phyloP scores from a whole-genome alignment of 2,888 invertebrate species.

The Agonum fuliginosum region DNA sequence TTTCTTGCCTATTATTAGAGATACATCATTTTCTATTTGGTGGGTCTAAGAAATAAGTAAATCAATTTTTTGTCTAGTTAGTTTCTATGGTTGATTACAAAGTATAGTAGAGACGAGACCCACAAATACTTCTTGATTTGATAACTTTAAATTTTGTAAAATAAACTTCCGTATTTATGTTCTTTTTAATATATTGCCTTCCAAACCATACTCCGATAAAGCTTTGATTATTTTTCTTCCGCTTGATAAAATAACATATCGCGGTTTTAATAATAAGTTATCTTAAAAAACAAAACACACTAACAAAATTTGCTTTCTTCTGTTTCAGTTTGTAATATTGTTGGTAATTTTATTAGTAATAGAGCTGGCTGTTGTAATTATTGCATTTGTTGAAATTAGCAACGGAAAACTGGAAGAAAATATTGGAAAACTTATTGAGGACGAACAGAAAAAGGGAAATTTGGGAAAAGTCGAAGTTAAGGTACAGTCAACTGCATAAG shows the following conservation, averaged over 20 bases:
- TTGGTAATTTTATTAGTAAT: slow-evolving; percentile 80
- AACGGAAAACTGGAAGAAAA: slow-evolving; percentile 44
- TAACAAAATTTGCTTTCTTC: background rate
- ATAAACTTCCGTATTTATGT: too few species aligned
- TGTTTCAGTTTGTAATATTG: slow-evolving; percentile 80
- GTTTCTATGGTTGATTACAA: too few species aligned
- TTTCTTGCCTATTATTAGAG: too few species aligned
- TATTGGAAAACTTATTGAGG: slow-evolving; percentile 23
- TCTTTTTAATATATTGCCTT: background rate
- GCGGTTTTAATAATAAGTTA: slow-evolving; percentile 5
- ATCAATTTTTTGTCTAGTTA: too few species aligned
- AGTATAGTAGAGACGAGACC: too few species aligned
- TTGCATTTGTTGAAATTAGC: slow-evolving; percentile 74
- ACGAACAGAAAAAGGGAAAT: slow-evolving; percentile 32
- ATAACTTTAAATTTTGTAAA: too few species aligned
- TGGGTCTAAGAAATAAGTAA: too few species aligned
- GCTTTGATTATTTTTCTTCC: background rate
- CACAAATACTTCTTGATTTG: too few species aligned
- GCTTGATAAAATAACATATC: background rate
- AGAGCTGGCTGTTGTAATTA: slow-evolving; percentile 79
- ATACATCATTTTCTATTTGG: too few species aligned
- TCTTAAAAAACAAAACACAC: background rate
- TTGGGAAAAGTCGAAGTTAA: slow-evolving; percentile 18
- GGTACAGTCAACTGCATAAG: slow-evolving; percentile 28
- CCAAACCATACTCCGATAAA: background rate